phyloP scores from a whole-genome alignment of 2,113 vertebrate genomes.

The Malurus elegans region DNA sequence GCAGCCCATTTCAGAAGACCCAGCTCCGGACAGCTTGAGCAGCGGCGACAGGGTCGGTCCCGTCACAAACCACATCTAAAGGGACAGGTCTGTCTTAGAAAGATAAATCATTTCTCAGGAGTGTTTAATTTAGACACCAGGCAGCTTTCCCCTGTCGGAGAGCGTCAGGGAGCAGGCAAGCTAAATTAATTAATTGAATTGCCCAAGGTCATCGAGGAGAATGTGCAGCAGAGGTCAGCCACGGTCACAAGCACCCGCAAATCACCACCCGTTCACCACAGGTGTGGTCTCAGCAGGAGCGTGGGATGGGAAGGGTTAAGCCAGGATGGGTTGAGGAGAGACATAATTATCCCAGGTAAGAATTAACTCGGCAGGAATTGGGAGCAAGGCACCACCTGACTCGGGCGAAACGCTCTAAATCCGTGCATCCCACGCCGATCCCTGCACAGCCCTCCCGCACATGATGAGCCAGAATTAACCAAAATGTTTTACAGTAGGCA shows the following conservation, averaged over 20 bases:
- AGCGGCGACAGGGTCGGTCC: fast-evolving
- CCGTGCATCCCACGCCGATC: slow-evolving; percentile 10
- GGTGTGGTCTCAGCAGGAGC: too few species aligned
- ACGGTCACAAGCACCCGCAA: fast-evolving
- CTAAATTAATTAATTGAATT: not conserved
- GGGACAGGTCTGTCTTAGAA: not conserved
- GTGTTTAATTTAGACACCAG: not conserved
- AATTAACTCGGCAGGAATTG: slow-evolving; percentile 25
- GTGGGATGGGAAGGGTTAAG: not conserved
- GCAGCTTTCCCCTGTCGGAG: not conserved
- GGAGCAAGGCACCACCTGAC: slow-evolving; percentile 54
- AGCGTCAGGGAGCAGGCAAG: not conserved
- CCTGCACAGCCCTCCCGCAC: not conserved
- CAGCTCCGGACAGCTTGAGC: not conserved
- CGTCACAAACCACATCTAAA: not conserved
- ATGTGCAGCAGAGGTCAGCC: not conserved
- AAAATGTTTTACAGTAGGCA: slow-evolving; percentile 52
- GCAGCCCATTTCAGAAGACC: not conserved
- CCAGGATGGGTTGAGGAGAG: not conserved
- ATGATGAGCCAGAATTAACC: slow-evolving; percentile 62
- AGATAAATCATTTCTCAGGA: not conserved
- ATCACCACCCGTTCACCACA: fast-evolving
- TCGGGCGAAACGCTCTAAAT: not conserved
- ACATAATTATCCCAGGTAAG: slow-evolving; percentile 47
- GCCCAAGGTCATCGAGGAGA: not conserved